These are phyloP conservation scores for Eupithecia vulgata DNA, from an alignment of 2,888 invertebrate species.

Conservation along the genomic window DNA sequence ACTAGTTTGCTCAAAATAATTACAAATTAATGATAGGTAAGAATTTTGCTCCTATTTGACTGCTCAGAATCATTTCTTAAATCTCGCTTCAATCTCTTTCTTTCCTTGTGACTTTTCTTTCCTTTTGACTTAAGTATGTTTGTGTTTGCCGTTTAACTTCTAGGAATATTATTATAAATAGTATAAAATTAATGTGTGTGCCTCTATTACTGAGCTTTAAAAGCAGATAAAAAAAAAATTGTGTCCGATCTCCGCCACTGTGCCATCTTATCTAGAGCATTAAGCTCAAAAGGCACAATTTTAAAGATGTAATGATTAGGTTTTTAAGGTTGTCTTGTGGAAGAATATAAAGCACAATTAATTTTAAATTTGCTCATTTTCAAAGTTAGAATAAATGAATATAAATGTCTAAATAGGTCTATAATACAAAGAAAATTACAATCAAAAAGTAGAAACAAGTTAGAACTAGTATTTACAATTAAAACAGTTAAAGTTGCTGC, in stretches of 20 bases:
- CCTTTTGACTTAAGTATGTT: neutral
- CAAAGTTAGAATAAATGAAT: neutral
- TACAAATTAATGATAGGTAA: neutral
- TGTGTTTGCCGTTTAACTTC: neutral
- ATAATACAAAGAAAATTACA: neutral
- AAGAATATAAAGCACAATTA: constrained; percentile 5
- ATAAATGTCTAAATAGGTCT: neutral
- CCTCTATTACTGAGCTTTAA: constrained; percentile 20
- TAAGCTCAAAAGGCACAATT: constrained; percentile 13
- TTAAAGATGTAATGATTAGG: neutral
- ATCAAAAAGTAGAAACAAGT: neutral
- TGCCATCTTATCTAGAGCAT: constrained; percentile 24
- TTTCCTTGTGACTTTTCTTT: neutral
- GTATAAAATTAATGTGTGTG: constrained; percentile 15
- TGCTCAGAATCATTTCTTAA: neutral
- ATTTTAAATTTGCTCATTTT: constrained; percentile 4
- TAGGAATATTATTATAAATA: neutral
- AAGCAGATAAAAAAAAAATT: constrained; percentile 19
- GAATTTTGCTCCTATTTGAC: neutral
- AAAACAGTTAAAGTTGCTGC: neutral
- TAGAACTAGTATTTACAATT: neutral
- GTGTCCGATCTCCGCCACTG: constrained; percentile 1
- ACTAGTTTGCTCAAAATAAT: neutral
- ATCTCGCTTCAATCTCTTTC: neutral
- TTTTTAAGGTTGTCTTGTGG: neutral